A percentile compares a stretch with the other conserved stretches of the same genome.
Conservation (phyloP, 1,140 invertebrate genomes). For the Drosophila auraria region DNA sequence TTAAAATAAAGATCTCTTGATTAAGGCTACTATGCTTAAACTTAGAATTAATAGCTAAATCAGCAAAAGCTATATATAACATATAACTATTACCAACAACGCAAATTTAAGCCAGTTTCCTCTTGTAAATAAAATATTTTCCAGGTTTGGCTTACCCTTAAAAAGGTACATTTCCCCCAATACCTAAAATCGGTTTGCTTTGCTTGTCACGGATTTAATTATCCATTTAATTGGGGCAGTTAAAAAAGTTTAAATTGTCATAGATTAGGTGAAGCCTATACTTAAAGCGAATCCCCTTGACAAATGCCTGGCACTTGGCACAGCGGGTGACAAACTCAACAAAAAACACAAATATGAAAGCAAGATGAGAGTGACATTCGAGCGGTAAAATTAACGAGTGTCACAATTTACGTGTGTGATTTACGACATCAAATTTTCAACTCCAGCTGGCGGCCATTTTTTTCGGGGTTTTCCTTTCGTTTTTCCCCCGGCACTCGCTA, state of each 20-base stretch:
- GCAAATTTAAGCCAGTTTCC: too few species aligned
- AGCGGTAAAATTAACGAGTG: slow-evolving; percentile 57
- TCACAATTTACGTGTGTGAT: slow-evolving; percentile 66
- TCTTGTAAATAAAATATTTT: too few species aligned
- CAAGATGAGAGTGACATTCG: slow-evolving; percentile 24
- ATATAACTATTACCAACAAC: too few species aligned
- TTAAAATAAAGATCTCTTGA: too few species aligned
- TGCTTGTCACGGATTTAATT: neutral
- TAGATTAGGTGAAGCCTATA: slow-evolving; percentile 28
- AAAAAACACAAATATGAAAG: slow-evolving; percentile 19
- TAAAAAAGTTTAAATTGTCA: slow-evolving; percentile 45
- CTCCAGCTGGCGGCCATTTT: slow-evolving; percentile 56
- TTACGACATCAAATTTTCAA: slow-evolving; percentile 64
- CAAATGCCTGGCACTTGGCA: slow-evolving; percentile 32
- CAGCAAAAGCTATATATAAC: too few species aligned
- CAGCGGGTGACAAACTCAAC: slow-evolving; percentile 20
- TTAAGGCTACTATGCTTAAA: too few species aligned
- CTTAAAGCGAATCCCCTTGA: slow-evolving; percentile 19
- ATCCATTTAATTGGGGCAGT: slow-evolving; percentile 28
- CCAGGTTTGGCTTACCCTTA: neutral
- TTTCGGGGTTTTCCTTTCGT: slow-evolving; percentile 12
- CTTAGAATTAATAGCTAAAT: too few species aligned
- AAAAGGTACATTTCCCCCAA: neutral
- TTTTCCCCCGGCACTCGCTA: neutral
- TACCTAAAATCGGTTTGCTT: neutral